Percentiles rank a stretch among this genome's conserved stretches.
phyloP scores from a whole-genome alignment of 2,888 invertebrate species.

The Temnothorax unifasciatus region DNA sequence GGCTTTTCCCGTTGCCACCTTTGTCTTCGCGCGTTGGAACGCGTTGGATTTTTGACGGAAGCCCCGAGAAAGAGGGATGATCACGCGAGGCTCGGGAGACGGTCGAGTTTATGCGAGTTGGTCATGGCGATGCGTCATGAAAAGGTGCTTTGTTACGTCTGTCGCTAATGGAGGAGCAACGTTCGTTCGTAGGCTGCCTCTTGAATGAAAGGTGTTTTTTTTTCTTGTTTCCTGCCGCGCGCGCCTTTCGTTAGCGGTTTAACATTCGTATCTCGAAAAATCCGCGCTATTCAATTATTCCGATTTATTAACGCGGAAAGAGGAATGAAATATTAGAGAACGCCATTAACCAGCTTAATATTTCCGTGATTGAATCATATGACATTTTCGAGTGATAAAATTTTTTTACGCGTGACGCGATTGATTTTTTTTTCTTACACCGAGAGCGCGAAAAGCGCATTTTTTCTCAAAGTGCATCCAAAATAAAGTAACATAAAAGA shows the following conservation, averaged over 20 bases:
- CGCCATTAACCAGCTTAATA: constrained; percentile 5
- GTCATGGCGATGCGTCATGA: constrained; percentile 59
- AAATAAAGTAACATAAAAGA: constrained; percentile 2
- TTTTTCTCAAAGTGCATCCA: neutral
- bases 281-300: constrained; percentile 33
- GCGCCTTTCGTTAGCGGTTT: constrained; percentile 27
- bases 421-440: neutral
- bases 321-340: constrained; percentile 30
- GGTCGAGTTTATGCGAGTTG: constrained; percentile 48
- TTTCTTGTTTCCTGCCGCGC: neutral
- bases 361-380: neutral
- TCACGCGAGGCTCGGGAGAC: constrained; percentile 51
- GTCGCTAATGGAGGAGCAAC: constrained; percentile 53
- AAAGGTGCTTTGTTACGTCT: constrained; percentile 52
- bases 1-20: constrained; percentile 60
- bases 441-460: neutral
- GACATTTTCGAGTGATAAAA: constrained; percentile 4
- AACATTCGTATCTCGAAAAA: constrained; percentile 19
- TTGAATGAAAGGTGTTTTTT: constrained; percentile 31
- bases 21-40: constrained; percentile 47
- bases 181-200: constrained; percentile 31
- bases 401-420: neutral
- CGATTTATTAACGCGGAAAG: constrained; percentile 28
- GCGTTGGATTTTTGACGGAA: constrained; percentile 55
- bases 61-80: constrained; percentile 50